Percentiles rank a stretch among this genome's conserved stretches.
Conservation (phyloP, 35 echinoderm and acorn worm species). For the Anneissia japonica region DNA sequence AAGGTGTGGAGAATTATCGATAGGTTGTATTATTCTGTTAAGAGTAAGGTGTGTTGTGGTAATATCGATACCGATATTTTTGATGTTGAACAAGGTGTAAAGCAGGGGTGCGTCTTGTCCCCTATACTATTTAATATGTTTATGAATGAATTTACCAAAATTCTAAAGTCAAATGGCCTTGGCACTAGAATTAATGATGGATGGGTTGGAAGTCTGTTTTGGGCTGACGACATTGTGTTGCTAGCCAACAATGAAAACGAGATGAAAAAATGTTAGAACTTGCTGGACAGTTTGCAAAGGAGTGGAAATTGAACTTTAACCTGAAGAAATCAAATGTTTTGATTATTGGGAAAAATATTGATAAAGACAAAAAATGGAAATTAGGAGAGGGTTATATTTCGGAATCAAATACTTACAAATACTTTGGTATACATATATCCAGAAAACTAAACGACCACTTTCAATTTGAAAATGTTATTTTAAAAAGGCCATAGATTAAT, state of each 20-base stretch:
- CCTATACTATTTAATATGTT: too few species aligned
- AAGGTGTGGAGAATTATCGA: too few species aligned
- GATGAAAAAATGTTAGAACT: not conserved
- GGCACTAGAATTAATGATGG: too few species aligned
- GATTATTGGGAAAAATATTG: not conserved
- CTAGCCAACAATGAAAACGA: not conserved
- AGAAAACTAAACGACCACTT: not conserved
- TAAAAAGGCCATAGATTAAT: not conserved
- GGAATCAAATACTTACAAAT: not conserved
- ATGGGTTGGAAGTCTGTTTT: not conserved
- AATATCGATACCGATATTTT: too few species aligned
- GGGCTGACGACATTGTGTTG: not conserved
- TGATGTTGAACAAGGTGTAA: too few species aligned
- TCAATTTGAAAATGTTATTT: not conserved
- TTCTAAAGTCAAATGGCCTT: too few species aligned
- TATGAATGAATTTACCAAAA: too few species aligned
- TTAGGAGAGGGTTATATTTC: not conserved
- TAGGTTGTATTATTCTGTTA: too few species aligned
- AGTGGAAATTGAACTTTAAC: not conserved
- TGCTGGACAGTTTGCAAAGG: not conserved
- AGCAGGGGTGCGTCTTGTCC: too few species aligned
- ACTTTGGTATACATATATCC: not conserved
- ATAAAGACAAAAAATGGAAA: not conserved
- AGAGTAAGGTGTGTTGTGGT: too few species aligned
- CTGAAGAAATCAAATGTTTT: not conserved